These are phyloP conservation scores for Falco concolor DNA, from an alignment of 2,797 vertebrate species.

Conservation along the genomic window DNA sequence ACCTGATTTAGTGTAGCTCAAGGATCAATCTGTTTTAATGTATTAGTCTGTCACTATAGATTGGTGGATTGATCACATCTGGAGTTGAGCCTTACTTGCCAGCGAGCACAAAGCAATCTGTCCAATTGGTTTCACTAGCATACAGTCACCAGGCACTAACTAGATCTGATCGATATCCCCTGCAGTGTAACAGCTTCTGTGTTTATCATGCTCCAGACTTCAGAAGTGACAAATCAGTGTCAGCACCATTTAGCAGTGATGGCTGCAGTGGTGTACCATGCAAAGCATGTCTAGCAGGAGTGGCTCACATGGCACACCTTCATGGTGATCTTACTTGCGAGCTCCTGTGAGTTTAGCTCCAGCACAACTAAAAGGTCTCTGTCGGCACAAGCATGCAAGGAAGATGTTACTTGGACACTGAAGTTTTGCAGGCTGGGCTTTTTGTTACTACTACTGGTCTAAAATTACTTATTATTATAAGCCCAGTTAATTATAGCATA, in stretches of 20 bases:
- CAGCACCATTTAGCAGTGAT: background rate
- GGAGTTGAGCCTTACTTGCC: background rate
- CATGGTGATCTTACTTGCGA: rapidly evolving
- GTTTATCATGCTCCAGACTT: background rate
- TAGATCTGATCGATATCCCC: background rate
- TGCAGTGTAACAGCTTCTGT: background rate
- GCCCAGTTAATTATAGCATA: background rate
- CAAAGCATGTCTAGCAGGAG: background rate
- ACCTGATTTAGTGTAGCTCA: background rate
- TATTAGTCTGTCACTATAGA: constrained; percentile 18
- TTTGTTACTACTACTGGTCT: background rate
- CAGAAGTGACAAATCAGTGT: background rate
- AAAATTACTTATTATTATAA: background rate
- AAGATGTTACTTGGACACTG: background rate
- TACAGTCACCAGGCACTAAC: background rate
- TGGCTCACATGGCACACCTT: background rate
- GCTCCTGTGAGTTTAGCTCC: background rate
- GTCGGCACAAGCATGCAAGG: background rate
- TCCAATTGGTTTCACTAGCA: background rate
- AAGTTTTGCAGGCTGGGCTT: background rate
- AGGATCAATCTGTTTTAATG: constrained; percentile 20
- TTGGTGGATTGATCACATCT: constrained; percentile 28
- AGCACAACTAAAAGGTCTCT: background rate
- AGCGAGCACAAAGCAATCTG: background rate
- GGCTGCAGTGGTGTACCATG: background rate